These are phyloP conservation scores for Xenopus tropicalis DNA, from an alignment of 2,113 vertebrate genomes.

Conservation along the genomic window UCB_Xtro_10.0 CM004444.2:26914501-26915000, in stretches of 20 bases:
- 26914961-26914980: slow-evolving; percentile 1
- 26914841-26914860: slow-evolving; percentile 34
- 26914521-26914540: too few relatives aligned
- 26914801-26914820: slow-evolving; percentile 22
- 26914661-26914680: too few relatives aligned
- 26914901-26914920: slow-evolving; percentile 36
- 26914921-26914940: slow-evolving; percentile 17
- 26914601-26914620: too few relatives aligned
- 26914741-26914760: neutral
- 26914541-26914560: too few relatives aligned
- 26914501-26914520: too few relatives aligned
- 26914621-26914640: too few relatives aligned
- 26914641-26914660: too few relatives aligned
- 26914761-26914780: neutral
- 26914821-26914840: slow-evolving; percentile 24
- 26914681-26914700: too few relatives aligned
- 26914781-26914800: neutral
- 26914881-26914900: slow-evolving; percentile 31
- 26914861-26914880: slow-evolving; percentile 34
- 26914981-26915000: too few relatives aligned
- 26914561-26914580: too few relatives aligned
- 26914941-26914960: slow-evolving; percentile 13
- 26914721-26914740: neutral
- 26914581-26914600: too few relatives aligned
- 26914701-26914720: too few relatives aligned